phyloP scores from a whole-genome alignment of 1,140 invertebrate genomes.

The Pomphorhynchus laevis region DNA sequence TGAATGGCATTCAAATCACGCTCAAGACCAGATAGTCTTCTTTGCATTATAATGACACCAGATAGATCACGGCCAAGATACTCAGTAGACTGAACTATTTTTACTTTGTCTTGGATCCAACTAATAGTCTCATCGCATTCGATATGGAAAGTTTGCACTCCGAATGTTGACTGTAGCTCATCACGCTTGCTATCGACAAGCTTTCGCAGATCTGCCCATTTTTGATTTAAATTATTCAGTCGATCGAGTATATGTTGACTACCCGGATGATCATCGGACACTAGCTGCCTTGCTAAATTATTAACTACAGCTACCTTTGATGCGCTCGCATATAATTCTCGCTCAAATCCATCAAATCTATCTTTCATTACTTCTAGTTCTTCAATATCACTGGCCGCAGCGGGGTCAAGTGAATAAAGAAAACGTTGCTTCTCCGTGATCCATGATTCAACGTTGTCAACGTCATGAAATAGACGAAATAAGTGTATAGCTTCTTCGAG shows the following conservation, averaged over 20 bases:
- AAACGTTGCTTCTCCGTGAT: constrained; percentile 48
- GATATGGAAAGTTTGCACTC: constrained; percentile 94
- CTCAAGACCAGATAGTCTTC: constrained; percentile 80
- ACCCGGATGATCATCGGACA: constrained; percentile 85
- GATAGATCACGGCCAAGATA: constrained; percentile 41
- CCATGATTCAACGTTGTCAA: constrained; percentile 94
- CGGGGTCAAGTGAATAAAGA: constrained; percentile 23
- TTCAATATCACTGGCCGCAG: constrained; percentile 58
- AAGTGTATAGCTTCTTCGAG: constrained; percentile 70
- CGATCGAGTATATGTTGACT: constrained; percentile 57
- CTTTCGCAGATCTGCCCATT: constrained; percentile 34
- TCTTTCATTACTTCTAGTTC: constrained; percentile 99
- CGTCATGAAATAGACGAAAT: constrained; percentile 80
- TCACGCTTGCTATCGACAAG: constrained; percentile 63
- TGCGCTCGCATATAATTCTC: constrained; percentile 91
- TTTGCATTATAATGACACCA: constrained; percentile 38
- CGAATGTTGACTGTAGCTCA: constrained; percentile 65
- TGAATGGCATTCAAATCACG: constrained; percentile 84
- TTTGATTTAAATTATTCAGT: constrained; percentile 35
- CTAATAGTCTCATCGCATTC: constrained; percentile 83
- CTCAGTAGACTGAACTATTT: constrained; percentile 59
- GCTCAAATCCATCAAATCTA: constrained; percentile 89
- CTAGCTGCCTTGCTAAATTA: constrained; percentile 47
- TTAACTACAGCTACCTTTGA: constrained; percentile 80
- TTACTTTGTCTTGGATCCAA: constrained; percentile 97